Evolutionary conservation across 2,888 invertebrate species (phyloP).

Genomic region (Dynastes maya): DNA sequence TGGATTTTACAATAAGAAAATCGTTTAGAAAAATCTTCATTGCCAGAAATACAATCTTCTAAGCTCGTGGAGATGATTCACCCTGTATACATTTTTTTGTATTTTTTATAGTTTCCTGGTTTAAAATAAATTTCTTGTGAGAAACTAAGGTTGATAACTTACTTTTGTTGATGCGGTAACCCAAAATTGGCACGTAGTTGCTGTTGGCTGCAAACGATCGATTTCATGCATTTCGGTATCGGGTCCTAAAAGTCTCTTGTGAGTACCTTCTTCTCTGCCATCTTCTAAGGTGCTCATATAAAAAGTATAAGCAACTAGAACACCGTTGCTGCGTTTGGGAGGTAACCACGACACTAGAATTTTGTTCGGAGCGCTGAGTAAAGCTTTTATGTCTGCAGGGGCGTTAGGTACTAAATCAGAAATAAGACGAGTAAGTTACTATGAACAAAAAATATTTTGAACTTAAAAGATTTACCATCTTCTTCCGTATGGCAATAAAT

Average conservation of each 20-base stretch:
- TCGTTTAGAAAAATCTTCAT: too few relatives aligned
- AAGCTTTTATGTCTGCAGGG: slow-evolving; percentile 92
- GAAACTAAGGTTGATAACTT: slow-evolving; percentile 51
- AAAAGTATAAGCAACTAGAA: slow-evolving; percentile 86
- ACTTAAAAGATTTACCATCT: slow-evolving; percentile 79
- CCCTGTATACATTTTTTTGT: background rate
- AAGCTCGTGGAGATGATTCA: too few relatives aligned
- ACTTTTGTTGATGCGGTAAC: slow-evolving; percentile 84
- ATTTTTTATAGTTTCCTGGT: background rate
- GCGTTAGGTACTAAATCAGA: slow-evolving; percentile 84
- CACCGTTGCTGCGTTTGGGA: slow-evolving; percentile 87
- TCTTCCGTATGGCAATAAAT: slow-evolving; percentile 92
- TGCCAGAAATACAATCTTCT: too few relatives aligned
- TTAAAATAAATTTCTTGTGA: too few relatives aligned
- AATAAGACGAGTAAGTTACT: slow-evolving; percentile 30
- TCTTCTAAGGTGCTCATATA: slow-evolving; percentile 87
- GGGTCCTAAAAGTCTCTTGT: slow-evolving; percentile 82
- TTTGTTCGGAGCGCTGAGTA: slow-evolving; percentile 88
- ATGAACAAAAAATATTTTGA: background rate
- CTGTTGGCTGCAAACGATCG: slow-evolving; percentile 76
- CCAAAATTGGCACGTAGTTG: slow-evolving; percentile 81
- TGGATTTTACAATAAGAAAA: too few relatives aligned
- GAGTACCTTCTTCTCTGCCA: slow-evolving; percentile 84
- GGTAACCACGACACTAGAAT: slow-evolving; percentile 93
- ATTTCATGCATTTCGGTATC: slow-evolving; percentile 82